A percentile compares a stretch with the other conserved stretches of the same genome.
Conservation (phyloP, 2,888 invertebrate genomes). For the Coelogynopora nodosa region DNA sequence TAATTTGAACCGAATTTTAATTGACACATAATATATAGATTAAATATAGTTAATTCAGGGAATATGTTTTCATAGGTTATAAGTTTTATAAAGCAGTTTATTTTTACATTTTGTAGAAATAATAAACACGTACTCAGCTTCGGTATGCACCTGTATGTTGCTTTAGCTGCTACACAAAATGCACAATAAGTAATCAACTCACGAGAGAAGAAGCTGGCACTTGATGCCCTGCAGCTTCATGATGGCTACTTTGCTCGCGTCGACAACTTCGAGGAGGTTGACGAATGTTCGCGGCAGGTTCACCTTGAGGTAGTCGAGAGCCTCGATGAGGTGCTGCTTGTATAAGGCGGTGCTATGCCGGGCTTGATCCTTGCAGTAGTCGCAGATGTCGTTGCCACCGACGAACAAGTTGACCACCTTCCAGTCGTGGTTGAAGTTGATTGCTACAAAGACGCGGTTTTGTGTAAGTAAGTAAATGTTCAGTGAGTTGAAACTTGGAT, state of each 20-base stretch:
- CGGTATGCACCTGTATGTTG: no score
- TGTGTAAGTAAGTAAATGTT: no score
- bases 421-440: slow-evolving; percentile 32
- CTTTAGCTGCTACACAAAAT: no score
- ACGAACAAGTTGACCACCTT: slow-evolving; percentile 35
- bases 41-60: no score
- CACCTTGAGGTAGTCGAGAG: slow-evolving; percentile 35
- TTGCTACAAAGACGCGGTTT: not conserved
- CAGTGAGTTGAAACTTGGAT: no score
- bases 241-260: not conserved
- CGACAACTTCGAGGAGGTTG: slow-evolving; percentile 26
- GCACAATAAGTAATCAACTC: no score
- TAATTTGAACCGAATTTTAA: no score
- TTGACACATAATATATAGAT: no score
- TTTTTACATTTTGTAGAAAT: no score
- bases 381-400: slow-evolving; percentile 41
- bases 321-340: slow-evolving; percentile 8
- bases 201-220: slow-evolving; percentile 21
- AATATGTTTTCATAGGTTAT: no score
- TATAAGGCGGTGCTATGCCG: not conserved
- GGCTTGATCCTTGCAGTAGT: slow-evolving; percentile 17
- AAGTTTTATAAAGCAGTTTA: no score
- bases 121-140: no score
- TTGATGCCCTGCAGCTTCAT: slow-evolving; percentile 18
- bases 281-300: slow-evolving; percentile 39